Evolutionary conservation across 2,113 vertebrate genomes (phyloP).

Genomic region (Notarius lentiginosus): DNA sequence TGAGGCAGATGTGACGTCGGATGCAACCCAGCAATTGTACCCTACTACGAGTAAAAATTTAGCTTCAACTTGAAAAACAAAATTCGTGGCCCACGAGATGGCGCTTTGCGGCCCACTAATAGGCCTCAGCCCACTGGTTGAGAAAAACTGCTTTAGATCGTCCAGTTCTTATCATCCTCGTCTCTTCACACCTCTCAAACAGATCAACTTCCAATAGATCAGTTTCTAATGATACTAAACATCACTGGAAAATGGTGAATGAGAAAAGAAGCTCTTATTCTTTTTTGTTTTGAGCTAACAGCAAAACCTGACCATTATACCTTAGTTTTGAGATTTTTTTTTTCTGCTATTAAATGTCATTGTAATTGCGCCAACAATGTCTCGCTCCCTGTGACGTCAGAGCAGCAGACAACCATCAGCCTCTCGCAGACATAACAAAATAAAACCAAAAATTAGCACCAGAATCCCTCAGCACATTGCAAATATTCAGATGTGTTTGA

Average conservation of each 20-base stretch:
- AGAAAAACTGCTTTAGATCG: background rate
- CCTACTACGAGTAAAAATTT: no score
- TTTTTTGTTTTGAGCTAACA: background rate
- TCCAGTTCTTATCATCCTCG: background rate
- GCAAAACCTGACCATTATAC: background rate
- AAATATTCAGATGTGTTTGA: background rate
- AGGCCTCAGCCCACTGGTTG: no score
- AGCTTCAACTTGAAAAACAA: no score
- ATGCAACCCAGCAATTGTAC: no score
- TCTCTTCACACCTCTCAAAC: background rate
- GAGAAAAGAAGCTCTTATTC: background rate
- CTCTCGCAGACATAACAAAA: conserved; percentile 5
- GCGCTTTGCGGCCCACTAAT: no score
- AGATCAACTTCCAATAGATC: background rate
- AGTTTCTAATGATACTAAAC: background rate
- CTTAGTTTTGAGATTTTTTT: background rate
- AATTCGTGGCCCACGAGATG: no score
- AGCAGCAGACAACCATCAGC: background rate
- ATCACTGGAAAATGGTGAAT: background rate
- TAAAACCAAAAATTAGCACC: background rate
- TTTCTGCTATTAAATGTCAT: background rate
- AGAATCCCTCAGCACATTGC: background rate
- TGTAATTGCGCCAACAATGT: background rate
- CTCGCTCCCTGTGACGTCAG: background rate
- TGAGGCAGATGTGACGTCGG: no score